Conservation (phyloP, 2,797 vertebrate species). For the Strix occidentalis region DNA sequence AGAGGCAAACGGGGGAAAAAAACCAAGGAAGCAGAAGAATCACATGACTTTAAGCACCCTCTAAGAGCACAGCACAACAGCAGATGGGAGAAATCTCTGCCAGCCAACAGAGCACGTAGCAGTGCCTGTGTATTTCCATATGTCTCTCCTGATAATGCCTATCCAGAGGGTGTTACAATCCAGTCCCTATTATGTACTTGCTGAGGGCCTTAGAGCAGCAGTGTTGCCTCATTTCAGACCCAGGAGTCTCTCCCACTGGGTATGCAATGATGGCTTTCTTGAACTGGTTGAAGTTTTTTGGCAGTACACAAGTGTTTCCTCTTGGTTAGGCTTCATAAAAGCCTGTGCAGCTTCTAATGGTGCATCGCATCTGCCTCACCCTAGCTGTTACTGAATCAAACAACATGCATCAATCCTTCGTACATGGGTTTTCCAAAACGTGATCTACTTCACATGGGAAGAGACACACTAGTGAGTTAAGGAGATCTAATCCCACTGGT, state of each 20-base stretch:
- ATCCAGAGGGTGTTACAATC: not conserved
- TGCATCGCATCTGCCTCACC: not conserved
- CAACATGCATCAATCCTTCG: not conserved
- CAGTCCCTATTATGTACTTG: not conserved
- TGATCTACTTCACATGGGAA: not conserved
- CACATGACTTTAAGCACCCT: not conserved
- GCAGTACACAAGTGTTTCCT: not conserved
- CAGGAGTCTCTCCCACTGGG: not conserved
- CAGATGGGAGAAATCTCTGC: not conserved
- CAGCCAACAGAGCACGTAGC: fast-evolving
- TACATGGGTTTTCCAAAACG: not conserved
- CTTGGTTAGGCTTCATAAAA: not conserved
- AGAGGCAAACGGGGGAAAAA: not conserved
- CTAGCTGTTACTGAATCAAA: not conserved
- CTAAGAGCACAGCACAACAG: not conserved
- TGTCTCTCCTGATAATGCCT: not conserved
- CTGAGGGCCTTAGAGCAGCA: not conserved
- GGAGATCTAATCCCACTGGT: not conserved
- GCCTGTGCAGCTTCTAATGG: not conserved
- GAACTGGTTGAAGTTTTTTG: not conserved
- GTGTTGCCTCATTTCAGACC: not conserved
- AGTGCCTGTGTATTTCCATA: not conserved
- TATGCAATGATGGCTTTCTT: not conserved
- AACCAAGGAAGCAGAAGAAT: not conserved
- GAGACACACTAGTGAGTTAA: not conserved